Evolutionary conservation across 2,888 invertebrate species (phyloP).

Genomic region (Dermolepida albohirtum): DNA sequence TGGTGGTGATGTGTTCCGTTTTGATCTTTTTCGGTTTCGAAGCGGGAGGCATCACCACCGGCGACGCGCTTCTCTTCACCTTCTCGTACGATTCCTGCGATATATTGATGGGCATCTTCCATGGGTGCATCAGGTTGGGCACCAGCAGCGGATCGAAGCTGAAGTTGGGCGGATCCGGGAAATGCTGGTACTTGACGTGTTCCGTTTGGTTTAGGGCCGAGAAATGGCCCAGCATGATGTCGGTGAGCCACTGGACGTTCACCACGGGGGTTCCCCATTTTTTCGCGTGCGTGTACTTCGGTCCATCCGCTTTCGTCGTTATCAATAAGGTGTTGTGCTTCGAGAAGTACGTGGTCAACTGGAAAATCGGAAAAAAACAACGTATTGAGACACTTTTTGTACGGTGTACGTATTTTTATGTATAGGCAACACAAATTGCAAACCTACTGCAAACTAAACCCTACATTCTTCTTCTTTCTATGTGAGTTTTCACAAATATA

Average conservation of each 20-base stretch:
- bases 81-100: slow-evolving; percentile 88
- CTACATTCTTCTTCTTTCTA: slow-evolving; percentile 25
- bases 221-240: slow-evolving; percentile 90
- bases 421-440: no score
- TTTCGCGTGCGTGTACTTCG: slow-evolving; percentile 88
- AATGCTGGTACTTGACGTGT: slow-evolving; percentile 89
- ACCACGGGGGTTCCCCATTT: slow-evolving; percentile 94
- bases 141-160: slow-evolving; percentile 88
- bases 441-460: neutral
- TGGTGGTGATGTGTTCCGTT: slow-evolving; percentile 66
- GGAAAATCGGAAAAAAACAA: slow-evolving; percentile 45
- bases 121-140: slow-evolving; percentile 92
- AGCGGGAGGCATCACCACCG: slow-evolving; percentile 52
- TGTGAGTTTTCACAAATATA: no score
- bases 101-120: slow-evolving; percentile 93
- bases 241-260: slow-evolving; percentile 93
- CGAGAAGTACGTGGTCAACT: slow-evolving; percentile 81
- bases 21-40: slow-evolving; percentile 72
- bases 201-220: slow-evolving; percentile 84
- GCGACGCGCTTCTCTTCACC: slow-evolving; percentile 77
- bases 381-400: neutral
- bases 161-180: slow-evolving; percentile 71
- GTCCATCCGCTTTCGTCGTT: slow-evolving; percentile 85
- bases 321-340: slow-evolving; percentile 83
- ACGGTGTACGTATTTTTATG: neutral